phyloP scores from a whole-genome alignment of 2,888 invertebrate species.

The Eilema caniola region DNA sequence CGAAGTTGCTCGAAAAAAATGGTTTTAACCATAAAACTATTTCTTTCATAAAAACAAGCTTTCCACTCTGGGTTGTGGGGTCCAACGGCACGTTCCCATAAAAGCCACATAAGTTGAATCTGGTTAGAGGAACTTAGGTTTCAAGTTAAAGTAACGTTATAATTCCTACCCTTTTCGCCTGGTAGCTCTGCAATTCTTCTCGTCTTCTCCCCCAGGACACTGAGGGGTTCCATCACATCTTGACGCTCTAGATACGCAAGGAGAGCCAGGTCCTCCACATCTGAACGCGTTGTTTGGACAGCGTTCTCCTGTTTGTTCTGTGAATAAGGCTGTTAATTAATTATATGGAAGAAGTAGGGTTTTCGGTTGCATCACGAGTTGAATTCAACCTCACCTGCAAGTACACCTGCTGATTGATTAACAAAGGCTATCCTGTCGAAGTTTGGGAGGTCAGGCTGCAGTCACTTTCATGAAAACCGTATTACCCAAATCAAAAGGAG shows the following conservation, averaged over 20 bases:
- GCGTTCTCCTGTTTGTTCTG: constrained; percentile 80
- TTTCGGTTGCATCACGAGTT: not conserved
- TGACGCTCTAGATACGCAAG: constrained; percentile 92
- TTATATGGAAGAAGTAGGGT: not conserved
- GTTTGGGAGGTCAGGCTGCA: too few relatives aligned
- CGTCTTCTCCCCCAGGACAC: constrained; percentile 93
- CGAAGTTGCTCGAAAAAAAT: too few relatives aligned
- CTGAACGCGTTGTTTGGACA: constrained; percentile 92
- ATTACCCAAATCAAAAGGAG: too few relatives aligned
- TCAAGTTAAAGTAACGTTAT: not conserved
- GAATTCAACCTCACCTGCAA: not conserved
- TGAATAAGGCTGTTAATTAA: constrained; percentile 18
- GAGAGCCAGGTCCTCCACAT: constrained; percentile 88
- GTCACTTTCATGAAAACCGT: too few relatives aligned
- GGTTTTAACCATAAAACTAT: too few relatives aligned
- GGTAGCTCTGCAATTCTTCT: constrained; percentile 88
- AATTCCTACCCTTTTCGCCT: constrained; percentile 82
- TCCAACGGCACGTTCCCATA: too few relatives aligned
- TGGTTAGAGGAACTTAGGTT: not conserved
- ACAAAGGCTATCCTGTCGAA: too few relatives aligned
- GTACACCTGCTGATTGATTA: too few relatives aligned
- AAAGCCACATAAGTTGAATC: not conserved
- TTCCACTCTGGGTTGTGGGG: too few relatives aligned
- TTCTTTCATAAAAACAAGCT: too few relatives aligned
- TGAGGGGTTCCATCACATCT: constrained; percentile 93